A percentile compares a stretch with the other conserved stretches of the same genome.
phyloP scores from a whole-genome alignment of 1,140 invertebrate species.

The Telenomus remus region DNA sequence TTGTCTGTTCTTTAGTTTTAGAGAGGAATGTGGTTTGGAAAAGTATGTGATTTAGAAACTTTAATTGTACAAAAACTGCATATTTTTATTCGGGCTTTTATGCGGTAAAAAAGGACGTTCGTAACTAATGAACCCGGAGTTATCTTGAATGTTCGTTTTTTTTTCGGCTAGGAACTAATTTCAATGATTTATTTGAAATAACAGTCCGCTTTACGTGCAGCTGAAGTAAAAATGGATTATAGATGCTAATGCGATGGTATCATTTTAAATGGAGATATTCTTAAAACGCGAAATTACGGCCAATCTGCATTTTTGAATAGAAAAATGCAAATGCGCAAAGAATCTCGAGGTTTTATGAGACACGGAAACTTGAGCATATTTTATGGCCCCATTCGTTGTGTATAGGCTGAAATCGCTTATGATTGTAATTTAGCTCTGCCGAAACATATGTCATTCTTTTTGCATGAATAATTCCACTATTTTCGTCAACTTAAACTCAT shows the following conservation, averaged over 20 bases:
- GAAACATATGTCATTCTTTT: slow-evolving; percentile 38
- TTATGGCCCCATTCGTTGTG: slow-evolving; percentile 40
- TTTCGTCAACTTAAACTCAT: not conserved
- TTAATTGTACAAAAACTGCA: no score
- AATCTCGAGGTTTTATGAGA: slow-evolving; percentile 47
- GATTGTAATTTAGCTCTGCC: slow-evolving; percentile 45
- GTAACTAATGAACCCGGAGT: no score
- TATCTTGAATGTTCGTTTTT: no score
- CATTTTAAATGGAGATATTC: slow-evolving; percentile 52
- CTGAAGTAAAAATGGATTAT: slow-evolving; percentile 24
- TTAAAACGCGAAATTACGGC: slow-evolving; percentile 42
- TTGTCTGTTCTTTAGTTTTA: no score
- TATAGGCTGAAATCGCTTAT: slow-evolving; percentile 36
- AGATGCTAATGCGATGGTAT: slow-evolving; percentile 33
- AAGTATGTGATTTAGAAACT: no score
- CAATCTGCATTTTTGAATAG: slow-evolving; percentile 45
- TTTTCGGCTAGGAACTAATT: not conserved
- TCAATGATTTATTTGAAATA: slow-evolving; percentile 18
- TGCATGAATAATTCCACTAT: slow-evolving; percentile 16
- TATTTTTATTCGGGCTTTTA: no score
- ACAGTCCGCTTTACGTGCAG: slow-evolving; percentile 22
- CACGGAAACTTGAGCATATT: slow-evolving; percentile 48
- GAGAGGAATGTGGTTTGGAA: no score
- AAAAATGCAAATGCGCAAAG: slow-evolving; percentile 48
- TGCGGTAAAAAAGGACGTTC: no score